Percentiles rank a stretch among this genome's conserved stretches.
phyloP scores from a whole-genome alignment of 2,888 invertebrate genomes.

The Lycia hirtaria region DNA sequence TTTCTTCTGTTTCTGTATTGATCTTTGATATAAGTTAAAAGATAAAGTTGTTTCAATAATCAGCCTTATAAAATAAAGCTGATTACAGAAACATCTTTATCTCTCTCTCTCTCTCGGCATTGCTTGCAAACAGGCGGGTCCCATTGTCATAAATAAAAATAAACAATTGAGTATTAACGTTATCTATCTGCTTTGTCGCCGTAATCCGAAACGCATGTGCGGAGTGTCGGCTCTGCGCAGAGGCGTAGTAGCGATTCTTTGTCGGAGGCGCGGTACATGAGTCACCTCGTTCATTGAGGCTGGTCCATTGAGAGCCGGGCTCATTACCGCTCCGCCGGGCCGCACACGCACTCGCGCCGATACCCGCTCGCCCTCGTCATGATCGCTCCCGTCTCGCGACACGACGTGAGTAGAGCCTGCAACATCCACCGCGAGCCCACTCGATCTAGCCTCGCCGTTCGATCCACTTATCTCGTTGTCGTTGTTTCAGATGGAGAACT shows the following conservation, averaged over 20 bases:
- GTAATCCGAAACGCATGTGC: conserved; percentile 63
- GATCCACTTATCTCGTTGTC: conserved; percentile 51
- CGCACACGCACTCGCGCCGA: conserved; percentile 74
- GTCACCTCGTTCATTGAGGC: conserved; percentile 77
- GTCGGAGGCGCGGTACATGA: conserved; percentile 81
- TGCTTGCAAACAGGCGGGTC: conserved; percentile 51
- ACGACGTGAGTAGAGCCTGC: conserved; percentile 79
- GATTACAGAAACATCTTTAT: no score
- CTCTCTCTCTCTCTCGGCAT: no score
- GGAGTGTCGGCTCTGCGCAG: conserved; percentile 66
- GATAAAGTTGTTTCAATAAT: not conserved
- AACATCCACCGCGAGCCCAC: conserved; percentile 64
- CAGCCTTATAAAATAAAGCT: no score
- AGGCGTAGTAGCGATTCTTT: conserved; percentile 72
- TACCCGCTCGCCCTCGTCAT: conserved; percentile 77
- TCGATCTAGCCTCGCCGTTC: conserved; percentile 35
- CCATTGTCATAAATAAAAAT: conserved; percentile 34
- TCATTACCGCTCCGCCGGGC: conserved; percentile 84
- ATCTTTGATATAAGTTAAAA: conserved; percentile 8
- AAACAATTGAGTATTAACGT: conserved; percentile 36
- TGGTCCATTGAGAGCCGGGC: conserved; percentile 81
- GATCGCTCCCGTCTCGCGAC: conserved; percentile 72
- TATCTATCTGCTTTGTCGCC: conserved; percentile 46
- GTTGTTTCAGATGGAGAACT: conserved; percentile 78
- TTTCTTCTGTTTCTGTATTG: conserved; percentile 1